A percentile compares a stretch with the other conserved stretches of the same genome.
phyloP scores from a whole-genome alignment of 2,113 vertebrate species.

The Myrmophylax atrothorax region DNA sequence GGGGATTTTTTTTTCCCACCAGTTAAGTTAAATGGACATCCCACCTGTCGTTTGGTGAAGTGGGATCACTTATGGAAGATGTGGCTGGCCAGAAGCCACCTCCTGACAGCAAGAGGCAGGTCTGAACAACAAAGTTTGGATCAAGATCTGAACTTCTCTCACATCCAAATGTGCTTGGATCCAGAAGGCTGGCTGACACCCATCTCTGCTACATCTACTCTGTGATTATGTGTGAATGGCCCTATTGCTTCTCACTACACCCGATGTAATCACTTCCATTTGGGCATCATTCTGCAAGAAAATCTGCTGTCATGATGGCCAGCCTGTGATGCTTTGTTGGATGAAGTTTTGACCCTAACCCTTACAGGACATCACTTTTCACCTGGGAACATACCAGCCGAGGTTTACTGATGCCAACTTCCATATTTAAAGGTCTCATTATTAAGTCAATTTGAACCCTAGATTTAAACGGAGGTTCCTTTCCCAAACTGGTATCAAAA shows the following conservation, averaged over 20 bases:
- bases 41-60: constrained; percentile 29
- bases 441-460: neutral
- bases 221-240: constrained; percentile 53
- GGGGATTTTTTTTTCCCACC: neutral
- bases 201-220: constrained; percentile 28
- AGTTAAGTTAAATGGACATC: constrained; percentile 20
- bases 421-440: constrained; percentile 32
- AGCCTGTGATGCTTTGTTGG: neutral
- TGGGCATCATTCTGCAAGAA: constrained; percentile 22
- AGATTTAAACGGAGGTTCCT: neutral
- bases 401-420: constrained; percentile 1
- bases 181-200: constrained; percentile 32
- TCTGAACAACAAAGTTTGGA: constrained; percentile 54
- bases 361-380: neutral
- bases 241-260: constrained; percentile 12
- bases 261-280: constrained; percentile 39
- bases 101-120: constrained; percentile 11
- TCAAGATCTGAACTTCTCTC: constrained; percentile 43
- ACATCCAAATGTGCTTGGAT: constrained; percentile 22
- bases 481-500: neutral
- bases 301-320: constrained; percentile 48
- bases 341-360: neutral
- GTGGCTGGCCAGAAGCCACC: constrained; percentile 40
- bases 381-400: neutral
- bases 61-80: constrained; percentile 29